These are phyloP conservation scores for Xanthorhoe spadicearia DNA, from an alignment of 2,888 invertebrate genomes.

Conservation along the genomic window DNA sequence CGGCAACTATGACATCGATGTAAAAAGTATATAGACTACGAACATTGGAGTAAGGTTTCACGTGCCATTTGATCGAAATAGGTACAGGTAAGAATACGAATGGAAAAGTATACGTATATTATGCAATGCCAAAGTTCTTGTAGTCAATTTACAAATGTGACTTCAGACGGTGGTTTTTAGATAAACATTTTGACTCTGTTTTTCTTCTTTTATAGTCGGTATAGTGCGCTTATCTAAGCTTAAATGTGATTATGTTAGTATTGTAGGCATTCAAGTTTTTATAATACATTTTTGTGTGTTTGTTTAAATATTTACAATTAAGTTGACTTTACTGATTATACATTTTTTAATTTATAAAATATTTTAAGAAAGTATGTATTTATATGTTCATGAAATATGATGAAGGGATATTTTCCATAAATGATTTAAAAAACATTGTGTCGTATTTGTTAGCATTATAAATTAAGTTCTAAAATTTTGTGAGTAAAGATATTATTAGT, in stretches of 20 bases:
- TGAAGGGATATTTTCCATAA: not conserved
- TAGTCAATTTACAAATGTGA: not conserved
- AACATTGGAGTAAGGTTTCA: too few species aligned
- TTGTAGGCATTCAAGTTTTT: not conserved
- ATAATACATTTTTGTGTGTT: not conserved
- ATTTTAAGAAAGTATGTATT: too few species aligned
- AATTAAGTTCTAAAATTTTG: not conserved
- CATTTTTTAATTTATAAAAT: too few species aligned
- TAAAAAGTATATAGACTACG: too few species aligned
- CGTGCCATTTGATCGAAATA: too few species aligned
- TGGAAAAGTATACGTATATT: not conserved
- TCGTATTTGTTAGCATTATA: not conserved
- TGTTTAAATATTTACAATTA: too few species aligned
- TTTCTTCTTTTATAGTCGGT: not conserved
- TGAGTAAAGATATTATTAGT: not conserved
- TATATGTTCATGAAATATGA: not conserved
- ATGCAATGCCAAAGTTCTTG: not conserved
- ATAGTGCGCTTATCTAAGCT: conserved; percentile 4
- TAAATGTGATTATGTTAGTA: conserved; percentile 1
- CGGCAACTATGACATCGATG: too few species aligned
- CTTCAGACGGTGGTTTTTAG: not conserved
- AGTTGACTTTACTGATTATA: too few species aligned
- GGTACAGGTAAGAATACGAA: too few species aligned
- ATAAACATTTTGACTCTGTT: not conserved
- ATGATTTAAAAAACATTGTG: not conserved